phyloP scores from a whole-genome alignment of 2,113 vertebrate species.

The Elephas maximus region DNA sequence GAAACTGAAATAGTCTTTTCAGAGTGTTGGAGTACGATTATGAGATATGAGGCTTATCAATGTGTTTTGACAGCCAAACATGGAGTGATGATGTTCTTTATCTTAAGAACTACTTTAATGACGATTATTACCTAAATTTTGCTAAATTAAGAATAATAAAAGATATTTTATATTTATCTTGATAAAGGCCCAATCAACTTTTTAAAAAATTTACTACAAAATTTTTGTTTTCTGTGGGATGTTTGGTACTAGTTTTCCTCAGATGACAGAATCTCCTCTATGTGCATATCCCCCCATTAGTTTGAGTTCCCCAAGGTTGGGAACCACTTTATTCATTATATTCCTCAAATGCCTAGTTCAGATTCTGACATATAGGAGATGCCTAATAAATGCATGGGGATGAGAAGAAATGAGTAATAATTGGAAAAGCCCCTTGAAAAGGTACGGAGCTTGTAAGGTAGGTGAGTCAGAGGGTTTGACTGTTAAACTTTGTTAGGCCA shows the following conservation, averaged over 20 bases:
- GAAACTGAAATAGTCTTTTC: too few species aligned
- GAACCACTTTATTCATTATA: constrained; percentile 45
- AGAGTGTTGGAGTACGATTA: too few species aligned
- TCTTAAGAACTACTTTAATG: constrained; percentile 54
- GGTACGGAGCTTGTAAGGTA: constrained; percentile 11
- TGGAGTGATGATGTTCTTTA: constrained; percentile 56
- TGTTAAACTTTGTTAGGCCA: background rate
- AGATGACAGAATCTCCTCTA: background rate
- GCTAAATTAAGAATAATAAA: constrained; percentile 62
- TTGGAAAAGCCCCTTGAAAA: constrained; percentile 29
- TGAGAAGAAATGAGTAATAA: constrained; percentile 49
- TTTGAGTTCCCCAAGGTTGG: background rate
- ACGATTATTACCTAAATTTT: constrained; percentile 55
- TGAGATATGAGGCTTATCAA: too few species aligned
- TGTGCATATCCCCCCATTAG: background rate
- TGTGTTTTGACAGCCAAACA: constrained; percentile 47
- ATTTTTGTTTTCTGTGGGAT: constrained; percentile 27
- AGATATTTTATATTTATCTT: constrained; percentile 29
- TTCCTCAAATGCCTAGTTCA: background rate
- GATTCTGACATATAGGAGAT: background rate
- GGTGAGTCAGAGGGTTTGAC: background rate
- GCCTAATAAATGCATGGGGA: background rate
- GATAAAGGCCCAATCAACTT: background rate
- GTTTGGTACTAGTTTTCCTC: constrained; percentile 45
- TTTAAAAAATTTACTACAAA: background rate